Evolutionary conservation across 1,140 invertebrate genomes (phyloP), one percentile per base, ranked within the genome.

Genomic region (Drosophila auraria): DNA sequence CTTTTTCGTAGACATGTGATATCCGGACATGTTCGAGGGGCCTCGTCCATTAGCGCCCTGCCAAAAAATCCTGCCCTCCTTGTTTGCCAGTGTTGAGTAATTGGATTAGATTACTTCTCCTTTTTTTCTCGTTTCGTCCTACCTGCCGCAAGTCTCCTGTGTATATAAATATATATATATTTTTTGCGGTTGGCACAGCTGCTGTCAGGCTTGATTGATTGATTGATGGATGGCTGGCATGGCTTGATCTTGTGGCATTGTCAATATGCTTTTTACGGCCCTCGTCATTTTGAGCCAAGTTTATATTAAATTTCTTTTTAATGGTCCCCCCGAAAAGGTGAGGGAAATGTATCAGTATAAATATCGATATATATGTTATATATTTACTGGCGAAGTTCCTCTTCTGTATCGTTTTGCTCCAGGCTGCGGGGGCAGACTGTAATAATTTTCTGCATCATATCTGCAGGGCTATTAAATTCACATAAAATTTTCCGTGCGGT

Each of bases 61-160:
- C 56, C 70, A 30, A 14, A 56, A 58, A 65, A 59, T 53, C 51
- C 56, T 33, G 47, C 30, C 5, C 30, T 12, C 53, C 86, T 89
- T 80, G 86, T 91, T 89, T 91, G 80, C 75, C 89, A 89, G 78
- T 91, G 81, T 91, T 91, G 83, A 82, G 81, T 91, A 91, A 91
- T 91, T 91, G 89, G 83, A 91, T 91, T 91, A 91, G 81, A 91
- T 91, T 91, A 91, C 87, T 70, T 71, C 60, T 62, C 20, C 20
- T 44, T 50, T 40, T 17, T 30, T 40, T 53, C 38, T 53, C 9
- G 30, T 30, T 30, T 36, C 25, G 6, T 44, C 12, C 45, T 56
- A 74, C 62, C 66, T 59, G 50, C 51, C 53, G 40, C 38, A 27
- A 36, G 36, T 60, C 56, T 50, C 25, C 51, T 56, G 61, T 70